Conservation (phyloP, 1,140 invertebrate genomes). For the Drosophila ficusphila region DNA sequence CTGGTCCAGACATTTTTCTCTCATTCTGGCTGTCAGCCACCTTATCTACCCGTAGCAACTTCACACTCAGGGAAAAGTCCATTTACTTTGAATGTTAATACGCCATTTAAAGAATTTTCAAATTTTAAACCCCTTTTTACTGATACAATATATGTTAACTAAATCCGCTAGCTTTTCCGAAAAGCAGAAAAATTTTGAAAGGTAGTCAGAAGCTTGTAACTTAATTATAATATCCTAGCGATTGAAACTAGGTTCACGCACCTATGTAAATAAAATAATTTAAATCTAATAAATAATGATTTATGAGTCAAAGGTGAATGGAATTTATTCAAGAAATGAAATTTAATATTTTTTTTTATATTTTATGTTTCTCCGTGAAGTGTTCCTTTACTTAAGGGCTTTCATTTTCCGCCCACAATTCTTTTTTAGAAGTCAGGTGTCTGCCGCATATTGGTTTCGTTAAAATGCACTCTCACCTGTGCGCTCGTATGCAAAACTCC, state of each 20-base stretch:
- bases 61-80: not conserved
- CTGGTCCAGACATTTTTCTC: conserved; percentile 51
- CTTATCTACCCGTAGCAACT: conserved; percentile 22
- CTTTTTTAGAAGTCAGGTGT: conserved; percentile 65
- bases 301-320: no score
- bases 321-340: no score
- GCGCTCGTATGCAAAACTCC: conserved; percentile 46
- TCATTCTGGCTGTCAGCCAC: not conserved
- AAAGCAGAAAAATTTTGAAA: no score
- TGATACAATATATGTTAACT: no score
- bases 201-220: no score
- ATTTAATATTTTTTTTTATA: not conserved
- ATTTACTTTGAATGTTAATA: not conserved
- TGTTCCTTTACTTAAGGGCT: conserved; percentile 18
- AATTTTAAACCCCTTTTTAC: no score
- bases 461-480: conserved; percentile 64
- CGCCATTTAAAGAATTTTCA: no score
- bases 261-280: no score
- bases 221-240: no score
- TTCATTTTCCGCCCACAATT: conserved; percentile 31
- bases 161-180: no score
- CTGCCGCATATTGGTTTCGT: conserved; percentile 77
- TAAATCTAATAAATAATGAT: no score
- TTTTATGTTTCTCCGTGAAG: not conserved
- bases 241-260: no score